A percentile compares a stretch with the other conserved stretches of the same genome.
Conservation (phyloP, 2,113 vertebrate genomes). For the Nymphicus hollandicus region DNA sequence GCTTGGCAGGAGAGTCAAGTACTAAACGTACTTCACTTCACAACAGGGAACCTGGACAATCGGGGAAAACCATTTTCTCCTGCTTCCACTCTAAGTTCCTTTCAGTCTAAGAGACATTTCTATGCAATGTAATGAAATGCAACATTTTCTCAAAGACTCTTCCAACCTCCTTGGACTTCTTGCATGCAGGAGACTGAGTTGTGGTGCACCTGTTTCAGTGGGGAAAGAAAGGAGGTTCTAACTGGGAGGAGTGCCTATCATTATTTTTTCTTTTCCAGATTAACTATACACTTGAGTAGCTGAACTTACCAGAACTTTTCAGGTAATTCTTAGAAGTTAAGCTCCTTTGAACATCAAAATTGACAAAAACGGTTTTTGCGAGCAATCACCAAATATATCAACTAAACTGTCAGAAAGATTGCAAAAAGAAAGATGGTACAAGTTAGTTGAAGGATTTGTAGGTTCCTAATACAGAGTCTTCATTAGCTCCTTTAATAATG, state of each 20-base stretch:
- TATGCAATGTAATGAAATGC: neutral
- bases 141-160: neutral
- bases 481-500: neutral
- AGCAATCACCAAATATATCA: neutral
- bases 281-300: neutral
- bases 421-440: neutral
- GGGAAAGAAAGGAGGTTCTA: neutral
- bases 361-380: neutral
- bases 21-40: neutral
- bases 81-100: neutral
- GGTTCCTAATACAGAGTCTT: neutral
- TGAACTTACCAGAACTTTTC: neutral
- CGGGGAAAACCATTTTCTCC: neutral
- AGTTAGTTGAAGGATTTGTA: neutral
- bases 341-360: neutral
- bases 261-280: neutral
- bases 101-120: neutral
- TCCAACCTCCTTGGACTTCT: neutral
- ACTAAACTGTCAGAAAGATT: neutral
- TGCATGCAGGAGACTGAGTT: rapidly evolving
- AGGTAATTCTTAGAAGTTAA: neutral
- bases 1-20: neutral
- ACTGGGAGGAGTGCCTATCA: neutral
- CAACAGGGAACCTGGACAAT: neutral
- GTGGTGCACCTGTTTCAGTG: neutral